phyloP scores from a whole-genome alignment of 2,113 vertebrate species.

The Dryoscopus gambensis region DNA sequence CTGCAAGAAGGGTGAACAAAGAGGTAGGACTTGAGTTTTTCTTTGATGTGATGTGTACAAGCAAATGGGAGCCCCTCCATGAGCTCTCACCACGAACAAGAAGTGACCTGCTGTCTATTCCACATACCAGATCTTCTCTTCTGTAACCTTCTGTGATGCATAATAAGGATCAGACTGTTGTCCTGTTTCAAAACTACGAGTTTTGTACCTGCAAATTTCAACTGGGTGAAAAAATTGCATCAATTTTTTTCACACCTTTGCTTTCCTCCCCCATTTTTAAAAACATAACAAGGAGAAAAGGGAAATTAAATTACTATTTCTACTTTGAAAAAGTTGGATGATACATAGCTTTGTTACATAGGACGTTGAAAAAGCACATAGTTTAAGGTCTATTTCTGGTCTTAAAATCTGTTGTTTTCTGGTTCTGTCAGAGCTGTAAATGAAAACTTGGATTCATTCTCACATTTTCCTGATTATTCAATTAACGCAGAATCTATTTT shows the following conservation, averaged over 20 bases:
- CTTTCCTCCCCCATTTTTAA: background rate
- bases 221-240: background rate
- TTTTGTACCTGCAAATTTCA: background rate
- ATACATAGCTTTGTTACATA: background rate
- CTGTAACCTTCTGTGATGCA: background rate
- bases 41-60: background rate
- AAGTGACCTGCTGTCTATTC: background rate
- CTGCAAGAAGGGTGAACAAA: background rate
- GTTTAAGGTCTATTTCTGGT: background rate
- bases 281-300: background rate
- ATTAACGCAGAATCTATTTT: background rate
- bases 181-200: background rate
- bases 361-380: background rate
- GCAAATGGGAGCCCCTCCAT: background rate
- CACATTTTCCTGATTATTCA: background rate
- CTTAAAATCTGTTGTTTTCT: slow-evolving; percentile 8
- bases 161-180: background rate
- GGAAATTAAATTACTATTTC: background rate
- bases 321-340: background rate
- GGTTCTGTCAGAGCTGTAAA: background rate
- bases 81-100: background rate
- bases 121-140: background rate
- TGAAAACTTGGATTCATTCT: slow-evolving; percentile 1
- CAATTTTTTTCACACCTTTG: fast-evolving
- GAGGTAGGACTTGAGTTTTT: background rate